phyloP scores from a whole-genome alignment of 2,888 invertebrate genomes.

The Tenthredo distinguenda region DNA sequence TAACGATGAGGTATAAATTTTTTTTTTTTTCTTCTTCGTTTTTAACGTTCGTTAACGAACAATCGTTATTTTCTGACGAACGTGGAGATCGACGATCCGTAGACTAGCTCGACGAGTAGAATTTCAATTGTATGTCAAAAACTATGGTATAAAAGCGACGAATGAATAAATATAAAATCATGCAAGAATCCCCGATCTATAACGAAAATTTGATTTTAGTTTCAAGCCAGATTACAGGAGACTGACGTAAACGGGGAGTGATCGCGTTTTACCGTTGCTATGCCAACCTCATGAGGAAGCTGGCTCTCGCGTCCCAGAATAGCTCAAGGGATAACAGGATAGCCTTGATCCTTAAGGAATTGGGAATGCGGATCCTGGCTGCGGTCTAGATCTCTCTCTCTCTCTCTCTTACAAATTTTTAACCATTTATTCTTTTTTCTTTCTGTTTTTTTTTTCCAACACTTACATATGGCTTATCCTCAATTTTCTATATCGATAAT shows the following conservation, averaged over 20 bases:
- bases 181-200: no score
- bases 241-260: not conserved
- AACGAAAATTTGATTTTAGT: not conserved
- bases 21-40: not conserved
- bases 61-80: no score
- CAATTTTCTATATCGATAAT: no score
- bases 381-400: not conserved
- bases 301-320: slow-evolving; percentile 18
- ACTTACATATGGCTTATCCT: no score
- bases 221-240: not conserved
- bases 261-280: slow-evolving; percentile 20
- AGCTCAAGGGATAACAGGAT: slow-evolving; percentile 39
- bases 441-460: no score
- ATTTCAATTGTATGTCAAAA: no score
- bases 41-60: not conserved
- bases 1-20: not conserved
- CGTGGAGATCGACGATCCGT: no score
- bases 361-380: not conserved
- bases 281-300: slow-evolving; percentile 36
- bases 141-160: no score
- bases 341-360: slow-evolving; percentile 39
- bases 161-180: no score
- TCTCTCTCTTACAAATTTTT: not conserved
- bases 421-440: not conserved
- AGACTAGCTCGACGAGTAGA: no score